phyloP scores from a whole-genome alignment of 2,797 vertebrate genomes.

The Mormyrus proboscirostris region DNA sequence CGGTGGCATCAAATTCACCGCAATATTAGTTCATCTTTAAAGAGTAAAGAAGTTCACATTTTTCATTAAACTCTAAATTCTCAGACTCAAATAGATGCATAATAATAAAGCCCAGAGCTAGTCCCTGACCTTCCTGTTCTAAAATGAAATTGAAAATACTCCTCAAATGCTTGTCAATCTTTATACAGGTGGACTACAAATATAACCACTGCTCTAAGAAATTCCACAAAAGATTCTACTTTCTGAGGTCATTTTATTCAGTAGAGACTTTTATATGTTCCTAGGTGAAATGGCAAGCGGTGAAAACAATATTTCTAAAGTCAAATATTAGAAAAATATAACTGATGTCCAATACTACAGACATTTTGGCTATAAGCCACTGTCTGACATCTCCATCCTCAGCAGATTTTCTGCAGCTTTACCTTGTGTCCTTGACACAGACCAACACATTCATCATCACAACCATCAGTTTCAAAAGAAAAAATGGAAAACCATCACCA shows the following conservation, averaged over 20 bases:
- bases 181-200: background rate
- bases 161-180: background rate
- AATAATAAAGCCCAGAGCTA: background rate
- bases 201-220: background rate
- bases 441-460: background rate
- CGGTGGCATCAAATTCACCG: background rate
- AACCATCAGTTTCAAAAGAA: background rate
- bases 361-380: background rate
- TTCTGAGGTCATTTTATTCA: background rate
- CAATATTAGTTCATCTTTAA: background rate
- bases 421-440: background rate
- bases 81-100: background rate
- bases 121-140: background rate
- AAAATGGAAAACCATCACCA: background rate
- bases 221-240: background rate
- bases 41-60: background rate
- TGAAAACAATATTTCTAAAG: constrained; percentile 9
- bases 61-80: constrained; percentile 1
- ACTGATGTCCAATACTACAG: background rate
- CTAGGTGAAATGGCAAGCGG: background rate
- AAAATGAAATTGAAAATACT: constrained; percentile 2
- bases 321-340: background rate
- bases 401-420: background rate
- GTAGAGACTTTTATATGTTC: background rate
- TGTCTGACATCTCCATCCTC: background rate